These are phyloP conservation scores for Spicauda simplicius DNA, from an alignment of 2,888 invertebrate species.

Conservation along the genomic window DNA sequence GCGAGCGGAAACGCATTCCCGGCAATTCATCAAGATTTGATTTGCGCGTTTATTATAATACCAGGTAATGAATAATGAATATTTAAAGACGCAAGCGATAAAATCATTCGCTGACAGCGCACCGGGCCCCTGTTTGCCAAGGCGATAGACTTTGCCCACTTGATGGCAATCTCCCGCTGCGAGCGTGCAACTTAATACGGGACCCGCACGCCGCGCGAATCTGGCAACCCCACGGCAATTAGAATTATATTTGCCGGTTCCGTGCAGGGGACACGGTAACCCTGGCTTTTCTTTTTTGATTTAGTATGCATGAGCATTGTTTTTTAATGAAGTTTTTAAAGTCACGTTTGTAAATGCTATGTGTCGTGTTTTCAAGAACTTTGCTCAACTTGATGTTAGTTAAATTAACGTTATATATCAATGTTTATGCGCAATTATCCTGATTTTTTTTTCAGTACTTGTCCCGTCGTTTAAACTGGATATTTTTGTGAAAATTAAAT, in stretches of 20 bases:
- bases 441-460: no score
- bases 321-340: conserved; percentile 28
- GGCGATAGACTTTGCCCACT: conserved; percentile 59
- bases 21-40: conserved; percentile 34
- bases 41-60: conserved; percentile 35
- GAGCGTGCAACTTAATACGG: conserved; percentile 42
- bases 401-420: background rate
- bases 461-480: no score
- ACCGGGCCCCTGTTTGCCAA: conserved; percentile 54
- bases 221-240: conserved; percentile 43
- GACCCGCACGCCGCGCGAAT: conserved; percentile 52
- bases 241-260: conserved; percentile 34
- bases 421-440: no score
- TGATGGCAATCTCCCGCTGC: conserved; percentile 62
- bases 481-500: no score
- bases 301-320: conserved; percentile 28
- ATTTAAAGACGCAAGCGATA: conserved; percentile 65
- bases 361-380: background rate
- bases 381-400: background rate
- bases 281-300: conserved; percentile 22
- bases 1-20: conserved; percentile 24
- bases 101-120: conserved; percentile 64
- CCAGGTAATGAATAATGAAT: conserved; percentile 75
- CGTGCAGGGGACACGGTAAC: conserved; percentile 30
- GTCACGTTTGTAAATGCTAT: conserved; percentile 1